phyloP scores from a whole-genome alignment of 2,888 invertebrate genomes.

The Drosophila austrosaltans region DNA sequence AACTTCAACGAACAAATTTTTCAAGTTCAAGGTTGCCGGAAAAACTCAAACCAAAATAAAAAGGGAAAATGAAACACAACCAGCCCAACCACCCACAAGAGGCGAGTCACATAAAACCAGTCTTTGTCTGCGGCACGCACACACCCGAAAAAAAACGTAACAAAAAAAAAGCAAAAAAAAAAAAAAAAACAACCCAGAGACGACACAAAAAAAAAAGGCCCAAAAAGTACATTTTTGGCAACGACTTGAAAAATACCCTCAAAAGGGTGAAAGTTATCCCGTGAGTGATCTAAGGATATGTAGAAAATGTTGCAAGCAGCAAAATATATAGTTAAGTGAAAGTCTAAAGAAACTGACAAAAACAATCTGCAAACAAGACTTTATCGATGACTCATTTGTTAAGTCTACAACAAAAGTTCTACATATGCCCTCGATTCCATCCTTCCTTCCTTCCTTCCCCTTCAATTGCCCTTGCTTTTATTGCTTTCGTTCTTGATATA shows the following conservation, averaged over 20 bases:
- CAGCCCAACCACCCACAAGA: slow-evolving; percentile 30
- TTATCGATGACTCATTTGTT: too few relatives aligned
- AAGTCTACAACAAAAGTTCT: too few relatives aligned
- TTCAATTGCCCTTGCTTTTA: background rate
- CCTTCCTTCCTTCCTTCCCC: too few relatives aligned
- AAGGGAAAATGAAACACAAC: background rate
- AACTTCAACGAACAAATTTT: slow-evolving; percentile 74
- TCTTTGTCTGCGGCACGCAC: slow-evolving; percentile 48
- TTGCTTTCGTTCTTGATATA: too few relatives aligned
- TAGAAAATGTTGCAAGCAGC: too few relatives aligned
- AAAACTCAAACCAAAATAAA: slow-evolving; percentile 53
- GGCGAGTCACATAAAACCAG: slow-evolving; percentile 21
- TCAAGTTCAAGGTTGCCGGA: slow-evolving; percentile 82
- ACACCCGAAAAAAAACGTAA: slow-evolving; percentile 36
- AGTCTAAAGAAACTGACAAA: too few relatives aligned
- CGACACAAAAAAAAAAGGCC: background rate
- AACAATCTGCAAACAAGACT: too few relatives aligned
- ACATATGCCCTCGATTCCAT: too few relatives aligned
- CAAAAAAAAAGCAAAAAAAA: slow-evolving; percentile 28
- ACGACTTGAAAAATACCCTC: background rate
- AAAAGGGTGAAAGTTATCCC: background rate
- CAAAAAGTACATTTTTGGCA: background rate
- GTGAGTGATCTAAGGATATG: background rate
- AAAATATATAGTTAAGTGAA: too few relatives aligned
- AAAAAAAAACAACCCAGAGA: background rate